Conservation (phyloP, 2,797 vertebrate species). For the Pipistrellus kuhlii region DNA sequence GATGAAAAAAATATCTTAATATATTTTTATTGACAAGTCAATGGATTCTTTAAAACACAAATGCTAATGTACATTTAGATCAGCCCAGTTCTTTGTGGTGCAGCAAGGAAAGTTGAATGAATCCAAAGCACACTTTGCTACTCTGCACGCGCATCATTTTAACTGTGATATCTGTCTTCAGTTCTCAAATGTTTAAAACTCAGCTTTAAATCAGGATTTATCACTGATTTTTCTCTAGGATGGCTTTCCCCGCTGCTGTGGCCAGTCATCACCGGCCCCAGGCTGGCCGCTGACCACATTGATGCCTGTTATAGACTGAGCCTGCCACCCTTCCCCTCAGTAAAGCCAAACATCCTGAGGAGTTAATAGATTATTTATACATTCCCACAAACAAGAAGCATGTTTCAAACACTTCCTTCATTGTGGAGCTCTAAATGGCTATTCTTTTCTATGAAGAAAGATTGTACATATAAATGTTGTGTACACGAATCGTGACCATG, state of each 20-base stretch:
- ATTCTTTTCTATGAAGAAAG: not conserved
- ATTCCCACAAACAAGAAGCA: not conserved
- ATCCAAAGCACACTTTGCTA: not conserved
- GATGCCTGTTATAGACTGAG: not conserved
- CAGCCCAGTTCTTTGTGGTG: not conserved
- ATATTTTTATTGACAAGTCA: not conserved
- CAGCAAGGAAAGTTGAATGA: not conserved
- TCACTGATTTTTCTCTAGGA: not conserved
- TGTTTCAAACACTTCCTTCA: not conserved
- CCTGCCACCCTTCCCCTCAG: not conserved
- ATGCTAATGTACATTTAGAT: not conserved
- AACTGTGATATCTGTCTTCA: not conserved
- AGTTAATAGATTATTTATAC: not conserved
- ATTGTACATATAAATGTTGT: not conserved
- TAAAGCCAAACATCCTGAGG: not conserved
- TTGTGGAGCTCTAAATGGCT: not conserved
- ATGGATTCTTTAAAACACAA: slow-evolving; percentile 30
- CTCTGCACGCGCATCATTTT: not conserved
- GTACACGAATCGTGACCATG: not conserved
- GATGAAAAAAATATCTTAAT: slow-evolving; percentile 10
- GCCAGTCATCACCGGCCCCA: not conserved
- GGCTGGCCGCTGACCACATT: too few relatives aligned
- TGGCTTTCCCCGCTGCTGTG: not conserved
- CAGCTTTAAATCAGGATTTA: not conserved
- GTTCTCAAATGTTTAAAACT: not conserved